phyloP scores from a whole-genome alignment of 2,797 vertebrate species.

The Urosaurus nigricauda region DNA sequence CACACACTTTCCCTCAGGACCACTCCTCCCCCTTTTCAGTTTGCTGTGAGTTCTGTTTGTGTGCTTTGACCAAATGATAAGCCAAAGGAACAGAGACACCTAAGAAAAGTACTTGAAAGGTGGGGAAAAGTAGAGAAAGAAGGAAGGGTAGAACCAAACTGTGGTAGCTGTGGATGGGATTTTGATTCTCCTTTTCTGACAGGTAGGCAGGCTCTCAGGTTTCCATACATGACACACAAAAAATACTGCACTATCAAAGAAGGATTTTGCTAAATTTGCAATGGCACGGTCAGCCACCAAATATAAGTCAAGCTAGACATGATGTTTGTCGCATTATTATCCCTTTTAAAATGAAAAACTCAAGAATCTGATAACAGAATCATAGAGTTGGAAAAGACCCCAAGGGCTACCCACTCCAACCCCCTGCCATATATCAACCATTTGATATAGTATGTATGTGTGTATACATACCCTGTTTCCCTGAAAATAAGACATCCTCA shows the following conservation, averaged over 20 bases:
- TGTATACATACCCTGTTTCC: too few relatives aligned
- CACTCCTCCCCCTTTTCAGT: slow-evolving; percentile 43
- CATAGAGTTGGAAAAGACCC: too few relatives aligned
- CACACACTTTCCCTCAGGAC: too few relatives aligned
- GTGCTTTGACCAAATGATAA: slow-evolving; percentile 61
- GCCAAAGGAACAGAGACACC: slow-evolving; percentile 63
- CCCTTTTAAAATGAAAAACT: background rate
- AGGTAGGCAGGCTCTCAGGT: slow-evolving; percentile 33
- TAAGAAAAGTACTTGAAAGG: slow-evolving; percentile 10
- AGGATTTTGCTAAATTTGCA: background rate
- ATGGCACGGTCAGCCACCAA: background rate
- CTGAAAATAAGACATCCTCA: too few relatives aligned
- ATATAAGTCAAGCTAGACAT: background rate
- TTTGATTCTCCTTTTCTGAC: slow-evolving; percentile 19
- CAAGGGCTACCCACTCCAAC: too few relatives aligned
- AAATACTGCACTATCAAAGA: background rate
- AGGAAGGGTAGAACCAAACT: slow-evolving; percentile 30
- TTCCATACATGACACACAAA: slow-evolving; percentile 43
- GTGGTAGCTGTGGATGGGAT: slow-evolving; percentile 49
- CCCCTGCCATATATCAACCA: too few relatives aligned
- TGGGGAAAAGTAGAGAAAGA: slow-evolving; percentile 26
- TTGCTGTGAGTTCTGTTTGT: slow-evolving; percentile 78
- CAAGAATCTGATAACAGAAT: too few relatives aligned
- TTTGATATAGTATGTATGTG: too few relatives aligned
- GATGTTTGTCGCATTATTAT: too few relatives aligned